Base-by-base conservation (phyloP, 2,888 invertebrate species). In the Junonia oenone region DNA sequence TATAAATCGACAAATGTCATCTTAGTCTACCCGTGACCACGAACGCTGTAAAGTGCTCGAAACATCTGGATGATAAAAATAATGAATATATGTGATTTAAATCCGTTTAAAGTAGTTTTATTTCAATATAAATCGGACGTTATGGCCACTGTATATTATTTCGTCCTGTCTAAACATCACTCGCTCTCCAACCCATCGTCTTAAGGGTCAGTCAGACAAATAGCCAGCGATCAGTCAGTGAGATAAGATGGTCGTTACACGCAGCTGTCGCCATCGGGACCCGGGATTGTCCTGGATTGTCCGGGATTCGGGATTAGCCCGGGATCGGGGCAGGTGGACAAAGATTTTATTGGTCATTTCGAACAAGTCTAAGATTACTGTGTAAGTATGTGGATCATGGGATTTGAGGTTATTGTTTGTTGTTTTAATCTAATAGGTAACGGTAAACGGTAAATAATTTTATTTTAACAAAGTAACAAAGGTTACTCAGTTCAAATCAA, bases 151-250 rank as follows among this genome's bases (percentile, higher is more conserved):
- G n/a, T n/a, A n/a, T 37, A 38, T 38, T 11, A 8, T 38, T 38
- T 9, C 4, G 15, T 8, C 31, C 8, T 37, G 3, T 54, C 57
- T 57, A 45, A 4, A 35, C 2, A 38, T 58, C 46, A 0, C 14
- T 33, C 63, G 38, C 40, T 62, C 64, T 66, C 45, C 19, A 40
- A 19, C 9, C 31, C 33, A 3, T 14, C 57, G 37, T 56, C 62
- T 67, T 71, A 68, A 68, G 65, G 76, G 75, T 71, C 74, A 71
- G 68, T 66, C 49, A 65, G 62, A 76, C 73, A 73, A 74, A 78
- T 75, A 65, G 56, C 61, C 51, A 43, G 62, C 66, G 64, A 71
- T 76, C 70, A 68, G 51, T 68, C 66, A 63, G 62, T 48, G 56
- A 63, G 69, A 71, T 68, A 68, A 68, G 63, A 58, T 51, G 54